Conservation (phyloP, 2,888 invertebrate species). For the Ennomos erosarius region DNA sequence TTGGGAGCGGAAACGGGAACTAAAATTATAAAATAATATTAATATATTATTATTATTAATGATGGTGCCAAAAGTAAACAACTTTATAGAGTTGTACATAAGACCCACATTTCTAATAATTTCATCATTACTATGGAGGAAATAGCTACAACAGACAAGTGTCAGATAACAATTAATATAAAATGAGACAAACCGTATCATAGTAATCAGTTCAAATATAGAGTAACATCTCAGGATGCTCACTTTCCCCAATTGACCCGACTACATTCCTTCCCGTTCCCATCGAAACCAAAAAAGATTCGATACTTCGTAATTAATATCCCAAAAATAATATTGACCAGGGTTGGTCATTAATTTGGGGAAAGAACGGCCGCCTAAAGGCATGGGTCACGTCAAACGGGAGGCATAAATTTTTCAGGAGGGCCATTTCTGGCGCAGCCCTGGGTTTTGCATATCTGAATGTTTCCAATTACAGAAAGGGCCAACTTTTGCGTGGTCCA, state of each 20-base stretch:
- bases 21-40: too few relatives aligned
- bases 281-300: not conserved
- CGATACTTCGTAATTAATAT: constrained; percentile 1
- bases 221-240: too few relatives aligned
- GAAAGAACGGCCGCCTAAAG: constrained; percentile 32
- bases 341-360: constrained; percentile 35
- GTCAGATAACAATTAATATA: too few relatives aligned
- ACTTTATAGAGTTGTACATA: too few relatives aligned
- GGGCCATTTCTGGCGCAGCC: constrained; percentile 59
- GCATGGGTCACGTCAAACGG: constrained; percentile 61
- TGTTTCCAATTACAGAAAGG: constrained; percentile 70
- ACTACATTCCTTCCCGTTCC: not conserved
- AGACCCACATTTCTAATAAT: too few relatives aligned
- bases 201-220: too few relatives aligned
- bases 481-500: constrained; percentile 47
- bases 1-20: too few relatives aligned
- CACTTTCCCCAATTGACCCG: not conserved
- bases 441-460: constrained; percentile 74
- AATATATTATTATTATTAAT: too few relatives aligned
- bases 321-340: constrained; percentile 24
- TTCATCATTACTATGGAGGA: too few relatives aligned
- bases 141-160: too few relatives aligned
- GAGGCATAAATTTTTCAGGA: constrained; percentile 70
- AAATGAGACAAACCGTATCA: too few relatives aligned
- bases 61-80: too few relatives aligned